Conservation (phyloP, 2,888 invertebrate species). For the Sycophila texana region DNA sequence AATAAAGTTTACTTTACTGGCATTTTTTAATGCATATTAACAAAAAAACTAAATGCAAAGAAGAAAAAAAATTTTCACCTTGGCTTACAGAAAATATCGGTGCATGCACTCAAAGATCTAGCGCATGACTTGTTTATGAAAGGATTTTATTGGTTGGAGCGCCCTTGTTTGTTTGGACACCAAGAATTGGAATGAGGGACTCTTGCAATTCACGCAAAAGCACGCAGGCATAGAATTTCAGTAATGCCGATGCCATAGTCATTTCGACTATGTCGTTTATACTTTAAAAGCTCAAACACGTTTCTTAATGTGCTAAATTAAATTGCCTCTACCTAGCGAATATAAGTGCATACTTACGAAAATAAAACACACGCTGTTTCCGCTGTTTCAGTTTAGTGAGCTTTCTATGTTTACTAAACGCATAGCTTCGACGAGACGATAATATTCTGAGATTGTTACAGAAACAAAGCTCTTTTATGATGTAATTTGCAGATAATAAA, state of each 20-base stretch:
- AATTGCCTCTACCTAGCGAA: background rate
- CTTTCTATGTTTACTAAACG: too few species aligned
- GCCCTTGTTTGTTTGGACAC: constrained; percentile 43
- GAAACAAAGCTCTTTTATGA: too few species aligned
- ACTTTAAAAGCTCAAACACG: constrained; percentile 33
- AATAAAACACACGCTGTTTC: background rate
- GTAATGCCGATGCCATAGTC: constrained; percentile 1
- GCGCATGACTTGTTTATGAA: constrained; percentile 36
- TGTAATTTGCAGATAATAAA: too few species aligned
- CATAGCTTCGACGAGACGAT: too few species aligned
- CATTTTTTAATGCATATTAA: too few species aligned
- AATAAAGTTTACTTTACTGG: too few species aligned
- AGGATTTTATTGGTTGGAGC: constrained; percentile 46
- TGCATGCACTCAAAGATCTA: background rate
- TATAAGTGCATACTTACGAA: constrained; percentile 20
- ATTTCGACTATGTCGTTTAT: constrained; percentile 8
- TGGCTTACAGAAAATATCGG: constrained; percentile 20
- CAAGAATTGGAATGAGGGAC: constrained; percentile 38
- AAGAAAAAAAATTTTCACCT: constrained; percentile 32
- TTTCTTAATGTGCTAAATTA: constrained; percentile 25
- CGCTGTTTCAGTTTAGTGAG: background rate
- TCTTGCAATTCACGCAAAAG: constrained; percentile 41
- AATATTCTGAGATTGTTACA: too few species aligned
- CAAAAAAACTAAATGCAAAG: background rate
- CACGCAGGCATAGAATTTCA: constrained; percentile 33